Evolutionary conservation across 2,888 invertebrate genomes (phyloP).

Genomic region (Sarcophaga variegata): DNA sequence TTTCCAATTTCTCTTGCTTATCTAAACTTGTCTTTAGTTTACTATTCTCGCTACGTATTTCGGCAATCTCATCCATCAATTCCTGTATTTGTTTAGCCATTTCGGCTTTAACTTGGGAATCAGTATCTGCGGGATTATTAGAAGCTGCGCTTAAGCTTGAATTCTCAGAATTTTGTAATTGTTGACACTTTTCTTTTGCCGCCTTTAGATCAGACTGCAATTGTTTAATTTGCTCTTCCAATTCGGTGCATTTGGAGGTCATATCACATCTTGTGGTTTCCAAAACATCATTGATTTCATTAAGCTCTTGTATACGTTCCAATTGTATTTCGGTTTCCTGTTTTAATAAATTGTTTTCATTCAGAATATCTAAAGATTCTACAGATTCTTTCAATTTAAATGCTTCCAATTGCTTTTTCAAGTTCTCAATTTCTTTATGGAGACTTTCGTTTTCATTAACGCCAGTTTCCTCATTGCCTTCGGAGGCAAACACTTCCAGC

Average conservation of each 20-base stretch:
- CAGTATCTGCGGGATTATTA: constrained; percentile 58
- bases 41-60: constrained; percentile 56
- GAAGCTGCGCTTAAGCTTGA: not conserved
- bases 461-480: constrained; percentile 3
- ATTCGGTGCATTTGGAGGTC: constrained; percentile 80
- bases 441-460: constrained; percentile 56
- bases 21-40: constrained; percentile 49
- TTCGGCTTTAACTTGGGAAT: constrained; percentile 75
- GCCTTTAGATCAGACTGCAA: constrained; percentile 78
- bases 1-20: constrained; percentile 82
- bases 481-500: constrained; percentile 18
- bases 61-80: constrained; percentile 71
- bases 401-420: constrained; percentile 87
- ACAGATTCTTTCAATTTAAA: constrained; percentile 75
- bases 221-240: constrained; percentile 82
- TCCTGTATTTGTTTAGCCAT: constrained; percentile 78
- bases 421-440: constrained; percentile 81
- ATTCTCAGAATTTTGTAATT: constrained; percentile 37
- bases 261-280: constrained; percentile 80
- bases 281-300: constrained; percentile 84
- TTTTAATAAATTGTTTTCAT: constrained; percentile 83
- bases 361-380: constrained; percentile 79
- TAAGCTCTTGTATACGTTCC: constrained; percentile 82
- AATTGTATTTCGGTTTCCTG: constrained; percentile 63
- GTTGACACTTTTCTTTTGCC: constrained; percentile 78